phyloP scores from a whole-genome alignment of 2,888 invertebrate genomes.

The Dicroscelio sp. region DNA sequence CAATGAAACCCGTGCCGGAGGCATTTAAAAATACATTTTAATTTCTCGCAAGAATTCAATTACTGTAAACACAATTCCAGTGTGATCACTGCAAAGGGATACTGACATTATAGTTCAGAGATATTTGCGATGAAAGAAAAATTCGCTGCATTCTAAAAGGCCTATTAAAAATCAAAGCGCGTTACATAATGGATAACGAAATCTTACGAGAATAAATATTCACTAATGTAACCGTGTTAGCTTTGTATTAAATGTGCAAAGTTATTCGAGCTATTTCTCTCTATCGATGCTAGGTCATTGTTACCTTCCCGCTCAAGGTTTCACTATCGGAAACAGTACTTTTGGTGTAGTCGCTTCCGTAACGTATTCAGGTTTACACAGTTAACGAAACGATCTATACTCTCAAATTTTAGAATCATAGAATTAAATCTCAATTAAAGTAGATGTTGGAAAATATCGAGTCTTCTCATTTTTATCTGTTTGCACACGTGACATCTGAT shows the following conservation, averaged over 20 bases:
- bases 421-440: too few relatives aligned
- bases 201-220: not conserved
- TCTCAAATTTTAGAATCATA: not conserved
- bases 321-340: not conserved
- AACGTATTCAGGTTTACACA: not conserved
- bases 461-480: too few relatives aligned
- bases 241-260: slow-evolving; percentile 23
- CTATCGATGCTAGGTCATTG: slow-evolving; percentile 41
- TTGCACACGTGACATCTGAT: too few relatives aligned
- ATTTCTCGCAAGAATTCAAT: slow-evolving; percentile 8
- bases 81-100: not conserved
- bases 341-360: slow-evolving; percentile 26
- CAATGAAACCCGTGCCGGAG: slow-evolving; percentile 10
- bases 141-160: too few relatives aligned
- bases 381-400: too few relatives aligned
- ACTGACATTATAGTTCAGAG: too few relatives aligned
- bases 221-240: slow-evolving; percentile 14
- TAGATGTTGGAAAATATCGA: too few relatives aligned
- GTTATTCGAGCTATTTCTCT: slow-evolving; percentile 33
- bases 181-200: not conserved
- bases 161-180: not conserved
- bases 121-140: too few relatives aligned
- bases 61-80: not conserved
- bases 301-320: slow-evolving; percentile 29
- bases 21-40: slow-evolving; percentile 24